Percentiles rank a stretch among this genome's conserved stretches.
These are phyloP conservation scores for Champsocephalus gunnari DNA, from an alignment of 2,797 vertebrate species.

Conservation along the genomic window DNA sequence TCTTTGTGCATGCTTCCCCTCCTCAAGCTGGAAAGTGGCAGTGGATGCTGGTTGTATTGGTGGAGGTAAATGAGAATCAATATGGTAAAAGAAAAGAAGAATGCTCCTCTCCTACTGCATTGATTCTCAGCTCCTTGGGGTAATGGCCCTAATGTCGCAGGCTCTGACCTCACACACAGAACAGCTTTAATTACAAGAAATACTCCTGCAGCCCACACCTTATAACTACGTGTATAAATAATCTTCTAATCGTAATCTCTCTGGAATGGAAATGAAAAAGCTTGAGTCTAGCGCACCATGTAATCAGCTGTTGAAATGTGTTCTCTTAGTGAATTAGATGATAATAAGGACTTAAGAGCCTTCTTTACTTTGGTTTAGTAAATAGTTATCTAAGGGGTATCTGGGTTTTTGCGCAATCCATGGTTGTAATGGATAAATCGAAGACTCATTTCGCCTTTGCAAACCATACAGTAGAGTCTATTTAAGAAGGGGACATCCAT, in stretches of 20 bases:
- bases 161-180: slow-evolving; percentile 71
- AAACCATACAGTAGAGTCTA: too few relatives aligned
- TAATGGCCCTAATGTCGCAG: slow-evolving; percentile 71
- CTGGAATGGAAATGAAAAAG: slow-evolving; percentile 11
- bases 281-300: not conserved
- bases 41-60: slow-evolving; percentile 39
- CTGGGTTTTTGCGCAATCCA: not conserved
- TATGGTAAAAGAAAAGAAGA: slow-evolving; percentile 75
- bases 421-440: not conserved
- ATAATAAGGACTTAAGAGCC: not conserved
- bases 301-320: not conserved
- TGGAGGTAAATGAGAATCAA: slow-evolving; percentile 85
- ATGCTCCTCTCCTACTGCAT: slow-evolving; percentile 68
- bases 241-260: slow-evolving; percentile 9
- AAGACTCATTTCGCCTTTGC: not conserved
- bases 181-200: slow-evolving; percentile 70
- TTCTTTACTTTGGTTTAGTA: not conserved
- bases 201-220: slow-evolving; percentile 20
- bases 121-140: slow-evolving; percentile 75
- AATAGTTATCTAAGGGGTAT: not conserved
- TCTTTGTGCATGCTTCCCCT: slow-evolving; percentile 2
- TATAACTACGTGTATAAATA: slow-evolving; percentile 4
- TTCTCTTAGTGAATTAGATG: slow-evolving; percentile 9
- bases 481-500: too few relatives aligned
- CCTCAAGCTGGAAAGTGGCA: slow-evolving; percentile 33